Evolutionary conservation across 2,113 vertebrate genomes (phyloP).

Genomic region (Labeo catla): DNA sequence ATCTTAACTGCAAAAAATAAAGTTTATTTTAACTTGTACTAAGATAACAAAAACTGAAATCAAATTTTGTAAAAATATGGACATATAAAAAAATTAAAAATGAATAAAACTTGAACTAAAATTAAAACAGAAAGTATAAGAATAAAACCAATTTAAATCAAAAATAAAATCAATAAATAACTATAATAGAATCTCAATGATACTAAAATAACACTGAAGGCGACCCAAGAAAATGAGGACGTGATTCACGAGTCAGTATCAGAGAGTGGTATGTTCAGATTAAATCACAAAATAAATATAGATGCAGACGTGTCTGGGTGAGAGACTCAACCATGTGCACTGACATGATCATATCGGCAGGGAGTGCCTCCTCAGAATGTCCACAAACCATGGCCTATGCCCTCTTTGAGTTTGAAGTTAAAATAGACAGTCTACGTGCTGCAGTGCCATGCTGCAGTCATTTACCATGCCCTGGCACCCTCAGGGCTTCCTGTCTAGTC

Average conservation of each 20-base stretch:
- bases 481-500: conserved; percentile 56
- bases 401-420: conserved; percentile 33
- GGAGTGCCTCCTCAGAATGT: conserved; percentile 17
- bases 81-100: not conserved
- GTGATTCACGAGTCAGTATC: not conserved
- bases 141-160: not conserved
- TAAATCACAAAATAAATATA: conserved; percentile 23
- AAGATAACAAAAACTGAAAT: not conserved
- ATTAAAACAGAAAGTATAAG: not conserved
- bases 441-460: conserved; percentile 43
- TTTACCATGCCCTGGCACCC: conserved; percentile 46
- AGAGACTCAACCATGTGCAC: not conserved
- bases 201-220: not conserved
- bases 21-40: not conserved
- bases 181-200: not conserved
- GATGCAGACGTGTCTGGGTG: not conserved
- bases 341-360: not conserved
- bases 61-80: not conserved
- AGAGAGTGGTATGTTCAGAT: not conserved
- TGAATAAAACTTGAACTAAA: not conserved
- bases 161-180: not conserved
- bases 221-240: not conserved
- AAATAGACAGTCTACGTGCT: conserved; percentile 63
- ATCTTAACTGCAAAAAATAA: not conserved
- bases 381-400: not conserved